These are phyloP conservation scores for Cataglyphis rosenhaueri DNA, from an alignment of 2,888 invertebrate genomes.

Conservation along the genomic window DNA sequence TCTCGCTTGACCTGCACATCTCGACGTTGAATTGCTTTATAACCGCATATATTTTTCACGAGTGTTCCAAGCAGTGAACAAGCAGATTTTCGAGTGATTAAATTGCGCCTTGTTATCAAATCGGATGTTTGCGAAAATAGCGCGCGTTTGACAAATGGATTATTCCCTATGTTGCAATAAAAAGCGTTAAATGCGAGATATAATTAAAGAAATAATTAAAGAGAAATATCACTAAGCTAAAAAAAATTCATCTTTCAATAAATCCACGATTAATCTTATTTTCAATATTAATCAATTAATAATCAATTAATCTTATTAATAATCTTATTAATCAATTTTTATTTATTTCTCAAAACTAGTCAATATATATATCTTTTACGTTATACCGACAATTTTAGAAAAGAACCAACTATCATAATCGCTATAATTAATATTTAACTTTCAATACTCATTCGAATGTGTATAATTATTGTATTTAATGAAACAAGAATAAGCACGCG, in stretches of 20 bases:
- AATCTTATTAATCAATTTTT: not conserved
- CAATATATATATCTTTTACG: not conserved
- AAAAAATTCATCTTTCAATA: not conserved
- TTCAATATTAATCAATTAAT: not conserved
- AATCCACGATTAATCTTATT: not conserved
- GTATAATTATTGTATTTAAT: conserved; percentile 15
- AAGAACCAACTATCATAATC: not conserved
- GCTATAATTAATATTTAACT: conserved; percentile 18
- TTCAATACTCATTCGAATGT: not conserved
- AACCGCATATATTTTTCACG: conserved; percentile 17
- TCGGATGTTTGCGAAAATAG: not conserved
- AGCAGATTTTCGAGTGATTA: conserved; percentile 29
- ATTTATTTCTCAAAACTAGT: not conserved
- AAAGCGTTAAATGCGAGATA: not conserved
- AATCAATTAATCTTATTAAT: not conserved
- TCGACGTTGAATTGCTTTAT: conserved; percentile 27
- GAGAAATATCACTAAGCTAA: not conserved
- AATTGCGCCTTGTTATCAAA: conserved; percentile 19
- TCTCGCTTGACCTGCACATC: conserved; percentile 19
- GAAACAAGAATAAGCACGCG: not conserved
- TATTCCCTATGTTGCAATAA: not conserved
- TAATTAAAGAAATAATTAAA: not conserved
- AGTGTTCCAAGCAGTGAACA: not conserved
- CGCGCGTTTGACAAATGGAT: conserved; percentile 3
- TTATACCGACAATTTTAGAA: not conserved